These are phyloP conservation scores for Pelecanus crispus DNA, from an alignment of 2,113 vertebrate species.

Conservation along the genomic window DNA sequence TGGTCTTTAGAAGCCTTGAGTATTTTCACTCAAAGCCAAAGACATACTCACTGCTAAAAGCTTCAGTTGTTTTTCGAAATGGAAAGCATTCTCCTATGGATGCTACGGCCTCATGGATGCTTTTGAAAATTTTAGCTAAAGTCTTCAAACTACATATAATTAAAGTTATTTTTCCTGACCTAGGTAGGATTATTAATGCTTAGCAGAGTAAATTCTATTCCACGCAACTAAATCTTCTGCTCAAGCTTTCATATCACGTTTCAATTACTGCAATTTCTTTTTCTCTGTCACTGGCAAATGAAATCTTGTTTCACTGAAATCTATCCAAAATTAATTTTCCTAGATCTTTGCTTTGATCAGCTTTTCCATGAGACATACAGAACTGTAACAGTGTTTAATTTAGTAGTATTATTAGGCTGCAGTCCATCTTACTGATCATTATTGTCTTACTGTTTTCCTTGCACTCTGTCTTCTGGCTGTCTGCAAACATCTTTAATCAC, in stretches of 20 bases:
- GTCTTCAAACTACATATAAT: not conserved
- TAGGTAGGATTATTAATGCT: not conserved
- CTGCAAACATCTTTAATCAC: not conserved
- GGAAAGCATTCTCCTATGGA: not conserved
- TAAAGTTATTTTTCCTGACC: not conserved
- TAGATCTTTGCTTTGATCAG: conserved; percentile 35
- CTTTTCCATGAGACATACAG: not conserved
- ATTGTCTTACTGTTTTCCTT: not conserved
- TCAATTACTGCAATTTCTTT: conserved; percentile 21
- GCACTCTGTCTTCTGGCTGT: not conserved
- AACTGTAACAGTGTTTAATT: not conserved
- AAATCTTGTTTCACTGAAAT: conserved; percentile 7
- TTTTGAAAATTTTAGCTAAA: not conserved
- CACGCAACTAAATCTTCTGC: not conserved
- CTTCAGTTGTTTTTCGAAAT: not conserved
- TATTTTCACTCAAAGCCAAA: not conserved
- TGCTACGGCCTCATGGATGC: not conserved
- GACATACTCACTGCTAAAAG: not conserved
- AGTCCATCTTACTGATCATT: not conserved
- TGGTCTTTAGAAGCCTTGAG: not conserved
- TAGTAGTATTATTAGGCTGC: not conserved
- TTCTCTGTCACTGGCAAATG: not conserved
- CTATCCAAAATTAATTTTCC: conserved; percentile 38
- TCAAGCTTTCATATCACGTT: not conserved
- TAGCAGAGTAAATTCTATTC: not conserved